Evolutionary conservation across 2,888 invertebrate genomes (phyloP).

Genomic region (Lochmaea crataegi): DNA sequence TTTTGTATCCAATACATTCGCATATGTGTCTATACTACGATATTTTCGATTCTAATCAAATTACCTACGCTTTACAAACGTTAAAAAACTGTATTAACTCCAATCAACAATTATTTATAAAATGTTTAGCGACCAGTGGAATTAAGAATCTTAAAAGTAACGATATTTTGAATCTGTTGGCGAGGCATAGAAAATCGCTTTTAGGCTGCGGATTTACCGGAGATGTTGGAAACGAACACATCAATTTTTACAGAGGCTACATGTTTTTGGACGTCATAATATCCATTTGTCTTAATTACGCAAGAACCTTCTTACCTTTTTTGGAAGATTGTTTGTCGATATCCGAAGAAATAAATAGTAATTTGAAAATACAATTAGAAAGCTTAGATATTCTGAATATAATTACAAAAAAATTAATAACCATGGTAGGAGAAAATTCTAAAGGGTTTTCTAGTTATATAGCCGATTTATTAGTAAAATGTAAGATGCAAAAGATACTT

Average conservation of each 20-base stretch:
- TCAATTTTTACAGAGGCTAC: constrained; percentile 78
- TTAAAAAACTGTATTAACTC: constrained; percentile 78
- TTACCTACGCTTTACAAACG: constrained; percentile 79
- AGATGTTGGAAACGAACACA: constrained; percentile 73
- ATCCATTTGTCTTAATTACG: constrained; percentile 81
- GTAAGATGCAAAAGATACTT: constrained; percentile 86
- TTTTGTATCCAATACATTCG: constrained; percentile 81
- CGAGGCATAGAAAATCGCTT: constrained; percentile 83
- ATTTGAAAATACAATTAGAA: constrained; percentile 81
- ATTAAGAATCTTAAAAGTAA: constrained; percentile 68
- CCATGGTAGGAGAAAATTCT: constrained; percentile 80
- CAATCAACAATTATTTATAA: constrained; percentile 79
- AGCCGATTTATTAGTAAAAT: constrained; percentile 77
- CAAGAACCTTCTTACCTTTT: constrained; percentile 82
- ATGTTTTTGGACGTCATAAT: constrained; percentile 85
- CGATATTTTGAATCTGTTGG: constrained; percentile 72
- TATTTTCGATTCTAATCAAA: constrained; percentile 80
- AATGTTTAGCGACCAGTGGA: constrained; percentile 81
- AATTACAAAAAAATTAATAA: constrained; percentile 78
- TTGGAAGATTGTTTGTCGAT: constrained; percentile 75
- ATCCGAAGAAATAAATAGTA: constrained; percentile 78
- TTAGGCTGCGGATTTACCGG: constrained; percentile 79
- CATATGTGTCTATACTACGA: constrained; percentile 86
- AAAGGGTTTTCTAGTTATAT: constrained; percentile 82
- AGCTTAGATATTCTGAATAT: constrained; percentile 80